Percentiles rank a stretch among this genome's conserved stretches.
phyloP scores from a whole-genome alignment of 2,797 vertebrate species.

The Merluccius polli region DNA sequence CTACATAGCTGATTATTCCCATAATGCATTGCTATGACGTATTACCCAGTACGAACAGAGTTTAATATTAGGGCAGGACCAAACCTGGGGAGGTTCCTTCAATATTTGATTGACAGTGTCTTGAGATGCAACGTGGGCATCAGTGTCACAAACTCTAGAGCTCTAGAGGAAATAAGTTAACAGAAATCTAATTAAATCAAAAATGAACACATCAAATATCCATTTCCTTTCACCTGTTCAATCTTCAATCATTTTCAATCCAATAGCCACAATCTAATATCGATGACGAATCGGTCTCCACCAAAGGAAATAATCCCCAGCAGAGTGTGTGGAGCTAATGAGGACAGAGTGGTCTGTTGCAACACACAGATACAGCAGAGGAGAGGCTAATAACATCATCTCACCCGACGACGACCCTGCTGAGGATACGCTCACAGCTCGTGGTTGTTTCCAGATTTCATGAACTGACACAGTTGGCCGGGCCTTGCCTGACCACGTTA shows the following conservation, averaged over 20 bases:
- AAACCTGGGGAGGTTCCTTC: not conserved
- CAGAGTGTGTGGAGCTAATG: not conserved
- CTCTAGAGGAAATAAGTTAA: not conserved
- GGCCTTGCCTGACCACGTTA: constrained; percentile 63
- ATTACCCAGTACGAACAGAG: not conserved
- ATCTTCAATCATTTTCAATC: not conserved
- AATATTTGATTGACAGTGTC: not conserved
- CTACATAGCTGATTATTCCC: not conserved
- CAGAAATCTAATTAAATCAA: not conserved
- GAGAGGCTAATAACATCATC: not conserved
- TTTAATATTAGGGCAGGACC: not conserved
- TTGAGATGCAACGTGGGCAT: not conserved
- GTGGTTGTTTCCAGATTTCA: constrained; percentile 66
- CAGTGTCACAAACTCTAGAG: not conserved
- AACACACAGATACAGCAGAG: not conserved
- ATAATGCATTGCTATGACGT: not conserved
- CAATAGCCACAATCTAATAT: not conserved
- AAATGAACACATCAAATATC: not conserved
- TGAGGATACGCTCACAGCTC: constrained; percentile 44
- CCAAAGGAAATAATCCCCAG: not conserved
- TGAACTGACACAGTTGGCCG: constrained; percentile 63
- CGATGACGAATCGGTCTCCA: not conserved
- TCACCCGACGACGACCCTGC: constrained; percentile 24
- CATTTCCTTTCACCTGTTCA: not conserved
- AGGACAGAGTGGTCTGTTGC: not conserved